phyloP scores from a whole-genome alignment of 2,113 vertebrate genomes.

The Rutilus rutilus region DNA sequence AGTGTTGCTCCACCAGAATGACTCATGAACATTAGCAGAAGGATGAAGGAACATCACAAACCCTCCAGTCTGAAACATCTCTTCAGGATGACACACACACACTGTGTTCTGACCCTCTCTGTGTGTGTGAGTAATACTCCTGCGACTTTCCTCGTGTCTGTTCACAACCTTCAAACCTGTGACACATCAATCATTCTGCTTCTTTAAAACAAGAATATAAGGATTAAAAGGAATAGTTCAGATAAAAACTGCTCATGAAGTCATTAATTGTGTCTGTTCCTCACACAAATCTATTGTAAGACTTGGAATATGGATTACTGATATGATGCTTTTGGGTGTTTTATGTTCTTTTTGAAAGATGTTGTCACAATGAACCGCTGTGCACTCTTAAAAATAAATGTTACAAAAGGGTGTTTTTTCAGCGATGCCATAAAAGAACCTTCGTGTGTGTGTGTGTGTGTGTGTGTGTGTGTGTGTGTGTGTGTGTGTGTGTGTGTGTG shows the following conservation, averaged over 20 bases:
- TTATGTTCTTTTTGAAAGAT: background rate
- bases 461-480: too few relatives aligned
- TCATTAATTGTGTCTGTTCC: background rate
- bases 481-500: too few relatives aligned
- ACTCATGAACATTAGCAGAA: conserved; percentile 30
- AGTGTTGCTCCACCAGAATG: background rate
- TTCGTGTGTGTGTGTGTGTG: too few relatives aligned
- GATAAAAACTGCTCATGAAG: background rate
- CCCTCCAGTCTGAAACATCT: conserved; percentile 11
- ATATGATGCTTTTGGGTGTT: background rate
- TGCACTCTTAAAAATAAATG: too few relatives aligned
- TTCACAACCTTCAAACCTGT: background rate
- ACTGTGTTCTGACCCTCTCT: background rate
- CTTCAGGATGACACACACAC: conserved; percentile 19
- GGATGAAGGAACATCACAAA: conserved; percentile 33
- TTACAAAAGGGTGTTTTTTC: too few relatives aligned
- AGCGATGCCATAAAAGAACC: too few relatives aligned
- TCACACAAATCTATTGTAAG: background rate
- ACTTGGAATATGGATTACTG: background rate
- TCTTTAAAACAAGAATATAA: background rate
- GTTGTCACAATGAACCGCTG: background rate
- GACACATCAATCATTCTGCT: background rate
- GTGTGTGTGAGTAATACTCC: conserved; percentile 7
- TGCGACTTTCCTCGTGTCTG: background rate
- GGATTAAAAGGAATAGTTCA: background rate